Evolutionary conservation across 2,797 vertebrate species (phyloP).

Genomic region (Lerista edwardsae): DNA sequence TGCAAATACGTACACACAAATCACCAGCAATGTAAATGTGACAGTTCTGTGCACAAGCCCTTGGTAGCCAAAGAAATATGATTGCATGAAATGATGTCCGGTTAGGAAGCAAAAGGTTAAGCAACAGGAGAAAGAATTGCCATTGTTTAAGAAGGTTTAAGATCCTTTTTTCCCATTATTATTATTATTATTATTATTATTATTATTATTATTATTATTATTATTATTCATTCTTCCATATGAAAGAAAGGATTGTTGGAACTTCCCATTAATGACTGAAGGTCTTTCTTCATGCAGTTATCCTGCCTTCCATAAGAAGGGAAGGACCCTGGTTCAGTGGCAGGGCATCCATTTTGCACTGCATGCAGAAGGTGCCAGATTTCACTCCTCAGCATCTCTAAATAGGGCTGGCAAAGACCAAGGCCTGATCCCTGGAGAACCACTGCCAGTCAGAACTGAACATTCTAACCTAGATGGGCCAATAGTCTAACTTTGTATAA

Average conservation of each 20-base stretch:
- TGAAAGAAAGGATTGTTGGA: slow-evolving; percentile 38
- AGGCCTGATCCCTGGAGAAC: no score
- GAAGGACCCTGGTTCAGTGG: no score
- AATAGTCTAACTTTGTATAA: no score
- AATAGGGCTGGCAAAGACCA: no score
- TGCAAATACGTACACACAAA: slow-evolving; percentile 46
- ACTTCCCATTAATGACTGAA: slow-evolving; percentile 25
- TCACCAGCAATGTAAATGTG: slow-evolving; percentile 24
- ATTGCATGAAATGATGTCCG: not conserved
- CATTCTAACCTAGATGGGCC: no score
- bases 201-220: no score
- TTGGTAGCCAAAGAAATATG: not conserved
- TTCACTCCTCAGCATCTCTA: no score
- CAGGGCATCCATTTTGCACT: no score
- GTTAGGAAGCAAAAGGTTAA: not conserved
- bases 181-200: no score
- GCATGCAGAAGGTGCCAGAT: no score
- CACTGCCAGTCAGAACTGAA: no score
- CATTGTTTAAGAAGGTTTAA: not conserved
- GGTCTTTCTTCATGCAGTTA: not conserved
- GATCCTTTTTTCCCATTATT: not conserved
- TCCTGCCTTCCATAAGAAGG: not conserved
- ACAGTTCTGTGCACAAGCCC: not conserved
- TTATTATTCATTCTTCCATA: not conserved
- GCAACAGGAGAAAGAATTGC: not conserved